Conservation (phyloP, 2,888 invertebrate genomes). For the Chaitophorus viminalis region DNA sequence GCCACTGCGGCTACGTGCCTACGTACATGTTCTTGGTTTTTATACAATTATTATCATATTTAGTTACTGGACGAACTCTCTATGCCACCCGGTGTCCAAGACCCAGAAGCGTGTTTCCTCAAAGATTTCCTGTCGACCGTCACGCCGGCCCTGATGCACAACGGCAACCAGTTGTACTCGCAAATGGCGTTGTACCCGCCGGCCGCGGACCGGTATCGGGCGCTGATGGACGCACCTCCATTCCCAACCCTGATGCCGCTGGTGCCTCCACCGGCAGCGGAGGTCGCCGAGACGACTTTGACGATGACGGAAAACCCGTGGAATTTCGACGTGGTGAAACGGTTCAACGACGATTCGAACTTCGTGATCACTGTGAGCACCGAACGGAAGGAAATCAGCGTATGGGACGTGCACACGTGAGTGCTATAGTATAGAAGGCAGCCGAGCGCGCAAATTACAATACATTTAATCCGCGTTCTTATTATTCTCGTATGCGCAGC, state of each 20-base stretch:
- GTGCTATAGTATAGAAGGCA: constrained; percentile 61
- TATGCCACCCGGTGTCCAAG: not conserved
- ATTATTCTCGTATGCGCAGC: constrained; percentile 67
- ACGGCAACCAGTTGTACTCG: constrained; percentile 84
- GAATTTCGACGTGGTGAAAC: constrained; percentile 72
- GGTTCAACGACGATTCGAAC: constrained; percentile 75
- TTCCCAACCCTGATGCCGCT: constrained; percentile 42
- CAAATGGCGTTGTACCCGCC: constrained; percentile 67
- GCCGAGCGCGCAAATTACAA: no score
- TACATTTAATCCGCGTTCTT: not conserved
- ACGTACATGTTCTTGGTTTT: no score
- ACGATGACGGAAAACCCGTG: not conserved
- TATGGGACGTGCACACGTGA: constrained; percentile 80
- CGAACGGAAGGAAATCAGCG: constrained; percentile 79
- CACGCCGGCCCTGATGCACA: constrained; percentile 78
- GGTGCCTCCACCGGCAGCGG: not conserved
- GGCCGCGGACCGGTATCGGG: constrained; percentile 4
- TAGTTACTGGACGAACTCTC: constrained; percentile 48
- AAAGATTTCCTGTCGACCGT: constrained; percentile 28
- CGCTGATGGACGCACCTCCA: constrained; percentile 2
- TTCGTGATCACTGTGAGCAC: constrained; percentile 82
- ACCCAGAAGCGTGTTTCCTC: constrained; percentile 27
- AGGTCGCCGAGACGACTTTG: fast-evolving
- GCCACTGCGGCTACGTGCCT: no score
- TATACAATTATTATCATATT: no score